Evolutionary conservation across 2,113 vertebrate species (phyloP).

Genomic region (Entelurus aequoreus): DNA sequence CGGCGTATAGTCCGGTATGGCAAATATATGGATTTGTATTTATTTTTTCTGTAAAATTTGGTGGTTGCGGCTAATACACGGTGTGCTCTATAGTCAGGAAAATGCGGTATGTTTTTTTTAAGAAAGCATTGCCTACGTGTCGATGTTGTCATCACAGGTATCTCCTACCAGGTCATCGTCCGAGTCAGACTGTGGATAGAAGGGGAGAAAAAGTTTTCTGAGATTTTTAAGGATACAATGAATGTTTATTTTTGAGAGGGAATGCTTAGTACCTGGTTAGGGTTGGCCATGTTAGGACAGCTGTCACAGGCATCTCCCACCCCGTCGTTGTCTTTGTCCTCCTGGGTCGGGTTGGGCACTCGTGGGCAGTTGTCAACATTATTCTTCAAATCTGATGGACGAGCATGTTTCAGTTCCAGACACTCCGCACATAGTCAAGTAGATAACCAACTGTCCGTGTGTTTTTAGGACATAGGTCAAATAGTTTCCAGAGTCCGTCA

Average conservation of each 20-base stretch:
- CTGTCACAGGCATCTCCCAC: conserved; percentile 95
- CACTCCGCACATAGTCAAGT: conserved; percentile 12
- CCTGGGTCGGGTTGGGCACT: conserved; percentile 82
- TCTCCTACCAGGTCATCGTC: conserved; percentile 95
- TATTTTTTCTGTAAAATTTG: too few species aligned
- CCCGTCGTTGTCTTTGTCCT: conserved; percentile 84
- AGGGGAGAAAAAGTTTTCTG: conserved; percentile 21
- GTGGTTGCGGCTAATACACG: too few species aligned
- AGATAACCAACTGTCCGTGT: conserved; percentile 59
- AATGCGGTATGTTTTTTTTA: too few species aligned
- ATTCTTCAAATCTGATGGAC: conserved; percentile 83
- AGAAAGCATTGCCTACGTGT: conserved; percentile 79
- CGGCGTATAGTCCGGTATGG: too few species aligned
- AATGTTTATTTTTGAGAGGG: background rate
- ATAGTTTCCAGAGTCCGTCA: conserved; percentile 68
- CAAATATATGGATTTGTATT: too few species aligned
- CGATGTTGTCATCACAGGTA: conserved; percentile 94
- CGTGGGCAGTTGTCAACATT: conserved; percentile 89
- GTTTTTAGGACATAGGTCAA: conserved; percentile 43
- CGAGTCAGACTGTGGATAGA: conserved; percentile 80
- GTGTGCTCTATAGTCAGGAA: too few species aligned
- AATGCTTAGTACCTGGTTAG: conserved; percentile 82
- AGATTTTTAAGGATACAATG: background rate
- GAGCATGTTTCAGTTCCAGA: conserved; percentile 33
- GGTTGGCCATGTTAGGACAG: conserved; percentile 87